Evolutionary conservation across 2,888 invertebrate genomes (phyloP).

Genomic region (Epirrhoe alternata): DNA sequence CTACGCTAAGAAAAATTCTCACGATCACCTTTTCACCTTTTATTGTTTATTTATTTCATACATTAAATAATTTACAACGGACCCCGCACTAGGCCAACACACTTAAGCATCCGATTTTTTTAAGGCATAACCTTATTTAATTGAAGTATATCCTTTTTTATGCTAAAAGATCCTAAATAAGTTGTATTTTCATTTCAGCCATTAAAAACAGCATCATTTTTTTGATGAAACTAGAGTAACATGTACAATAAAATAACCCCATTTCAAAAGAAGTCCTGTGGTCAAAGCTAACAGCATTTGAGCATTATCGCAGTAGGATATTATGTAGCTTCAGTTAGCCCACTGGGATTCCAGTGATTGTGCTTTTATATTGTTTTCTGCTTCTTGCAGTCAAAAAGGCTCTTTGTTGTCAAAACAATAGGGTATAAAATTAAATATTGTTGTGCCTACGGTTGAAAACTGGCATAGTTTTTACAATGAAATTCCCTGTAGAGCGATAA

Average conservation of each 20-base stretch:
- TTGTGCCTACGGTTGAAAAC: background rate
- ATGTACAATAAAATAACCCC: conserved; percentile 28
- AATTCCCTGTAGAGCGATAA: background rate
- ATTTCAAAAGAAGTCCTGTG: conserved; percentile 41
- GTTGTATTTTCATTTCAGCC: background rate
- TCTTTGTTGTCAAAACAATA: background rate
- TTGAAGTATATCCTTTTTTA: too few relatives aligned
- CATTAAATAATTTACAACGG: too few relatives aligned
- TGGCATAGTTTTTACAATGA: background rate
- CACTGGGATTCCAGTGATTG: conserved; percentile 33
- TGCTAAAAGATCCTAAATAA: background rate
- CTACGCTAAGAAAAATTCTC: too few relatives aligned
- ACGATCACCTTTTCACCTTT: too few relatives aligned
- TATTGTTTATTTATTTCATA: too few relatives aligned
- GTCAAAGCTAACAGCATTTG: conserved; percentile 62
- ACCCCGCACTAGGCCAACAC: too few relatives aligned
- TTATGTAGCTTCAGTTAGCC: conserved; percentile 38
- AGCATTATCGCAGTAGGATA: conserved; percentile 59
- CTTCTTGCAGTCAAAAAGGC: background rate
- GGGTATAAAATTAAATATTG: background rate
- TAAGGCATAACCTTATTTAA: too few relatives aligned
- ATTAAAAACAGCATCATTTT: background rate
- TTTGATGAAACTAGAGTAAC: conserved; percentile 14
- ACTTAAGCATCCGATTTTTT: too few relatives aligned
- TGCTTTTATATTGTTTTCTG: conserved; percentile 29